phyloP scores from a whole-genome alignment of 1,140 invertebrate genomes.

The Pseudobourletiella spinata region DNA sequence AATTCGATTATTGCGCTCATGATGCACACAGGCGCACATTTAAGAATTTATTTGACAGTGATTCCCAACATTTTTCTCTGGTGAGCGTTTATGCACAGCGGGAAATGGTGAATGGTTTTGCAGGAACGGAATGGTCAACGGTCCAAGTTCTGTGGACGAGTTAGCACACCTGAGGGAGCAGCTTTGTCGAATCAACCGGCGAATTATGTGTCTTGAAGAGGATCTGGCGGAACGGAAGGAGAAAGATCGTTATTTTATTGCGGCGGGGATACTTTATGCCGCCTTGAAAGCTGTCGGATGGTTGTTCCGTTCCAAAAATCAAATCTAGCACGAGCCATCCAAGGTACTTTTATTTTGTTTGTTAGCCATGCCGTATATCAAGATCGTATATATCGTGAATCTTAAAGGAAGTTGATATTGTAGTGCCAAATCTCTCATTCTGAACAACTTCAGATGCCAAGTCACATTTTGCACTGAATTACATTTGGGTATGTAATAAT shows the following conservation, averaged over 20 bases:
- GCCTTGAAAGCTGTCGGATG: too few species aligned
- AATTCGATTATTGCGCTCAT: neutral
- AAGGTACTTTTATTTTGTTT: too few species aligned
- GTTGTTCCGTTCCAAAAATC: too few species aligned
- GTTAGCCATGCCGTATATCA: too few species aligned
- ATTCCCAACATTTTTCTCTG: neutral
- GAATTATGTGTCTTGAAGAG: constrained; percentile 71
- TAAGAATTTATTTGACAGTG: neutral
- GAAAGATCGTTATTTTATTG: constrained; percentile 71
- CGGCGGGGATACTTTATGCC: constrained; percentile 63
- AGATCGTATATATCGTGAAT: too few species aligned
- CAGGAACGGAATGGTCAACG: neutral
- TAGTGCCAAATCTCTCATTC: too few species aligned
- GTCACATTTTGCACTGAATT: too few species aligned
- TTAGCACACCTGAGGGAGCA: constrained; percentile 69
- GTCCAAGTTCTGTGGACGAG: constrained; percentile 42
- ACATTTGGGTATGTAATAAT: too few species aligned
- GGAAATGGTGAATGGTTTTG: neutral
- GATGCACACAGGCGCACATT: neutral
- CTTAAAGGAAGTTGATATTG: too few species aligned
- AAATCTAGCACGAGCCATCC: too few species aligned
- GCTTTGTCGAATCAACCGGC: constrained; percentile 69
- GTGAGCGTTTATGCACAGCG: neutral
- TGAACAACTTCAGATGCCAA: too few species aligned
- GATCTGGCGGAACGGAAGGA: constrained; percentile 68